A percentile compares a stretch with the other conserved stretches of the same genome.
phyloP scores from a whole-genome alignment of 2,888 invertebrate genomes.

The Apeira syringaria region DNA sequence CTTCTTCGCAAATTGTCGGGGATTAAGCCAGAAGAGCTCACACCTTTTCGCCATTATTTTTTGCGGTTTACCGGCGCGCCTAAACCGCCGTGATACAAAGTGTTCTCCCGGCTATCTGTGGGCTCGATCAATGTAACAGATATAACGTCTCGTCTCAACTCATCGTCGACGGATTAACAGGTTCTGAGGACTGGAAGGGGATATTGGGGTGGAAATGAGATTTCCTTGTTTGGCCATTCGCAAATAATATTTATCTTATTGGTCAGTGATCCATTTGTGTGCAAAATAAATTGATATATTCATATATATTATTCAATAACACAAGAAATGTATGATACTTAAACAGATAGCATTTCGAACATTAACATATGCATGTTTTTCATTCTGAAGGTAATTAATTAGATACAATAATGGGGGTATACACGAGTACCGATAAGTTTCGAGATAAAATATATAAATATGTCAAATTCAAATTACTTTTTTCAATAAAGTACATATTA shows the following conservation, averaged over 20 bases:
- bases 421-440: too few species aligned
- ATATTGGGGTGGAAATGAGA: slow-evolving; percentile 47
- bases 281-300: too few species aligned
- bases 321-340: too few species aligned
- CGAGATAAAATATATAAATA: too few species aligned
- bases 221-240: slow-evolving; percentile 43
- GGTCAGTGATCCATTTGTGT: slow-evolving; percentile 12
- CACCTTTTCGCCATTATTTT: slow-evolving; percentile 77
- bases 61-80: slow-evolving; percentile 64
- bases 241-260: slow-evolving; percentile 28
- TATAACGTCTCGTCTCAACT: slow-evolving; percentile 49
- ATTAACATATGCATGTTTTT: too few species aligned
- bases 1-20: slow-evolving; percentile 78
- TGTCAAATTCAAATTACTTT: too few species aligned
- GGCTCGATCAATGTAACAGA: slow-evolving; percentile 55
- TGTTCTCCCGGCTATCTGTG: slow-evolving; percentile 60
- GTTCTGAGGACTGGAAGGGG: slow-evolving; percentile 43
- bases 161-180: slow-evolving; percentile 47
- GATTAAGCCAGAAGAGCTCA: slow-evolving; percentile 74
- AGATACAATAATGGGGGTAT: too few species aligned
- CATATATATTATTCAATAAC: too few species aligned
- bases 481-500: too few species aligned
- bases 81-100: slow-evolving; percentile 68
- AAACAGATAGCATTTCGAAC: too few species aligned
- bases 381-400: too few species aligned